Evolutionary conservation across 1,140 invertebrate genomes (phyloP).

Genomic region (Pomphorhynchus laevis): DNA sequence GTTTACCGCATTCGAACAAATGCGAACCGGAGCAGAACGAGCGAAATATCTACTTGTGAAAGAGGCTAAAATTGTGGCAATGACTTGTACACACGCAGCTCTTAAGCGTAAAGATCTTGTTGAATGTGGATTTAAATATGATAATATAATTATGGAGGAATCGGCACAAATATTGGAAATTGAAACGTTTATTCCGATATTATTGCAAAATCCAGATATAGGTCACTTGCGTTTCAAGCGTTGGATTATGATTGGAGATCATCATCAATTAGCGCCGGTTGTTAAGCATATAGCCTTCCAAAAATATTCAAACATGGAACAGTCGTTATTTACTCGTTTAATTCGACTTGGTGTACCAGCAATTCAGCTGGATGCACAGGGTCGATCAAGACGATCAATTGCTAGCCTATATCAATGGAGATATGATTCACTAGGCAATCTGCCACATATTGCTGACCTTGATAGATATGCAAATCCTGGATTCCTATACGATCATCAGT

Average conservation of each 20-base stretch:
- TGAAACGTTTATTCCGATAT: constrained; percentile 85
- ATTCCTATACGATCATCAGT: constrained; percentile 59
- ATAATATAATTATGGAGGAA: constrained; percentile 98
- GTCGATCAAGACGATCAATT: constrained; percentile 55
- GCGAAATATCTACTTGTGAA: constrained; percentile 82
- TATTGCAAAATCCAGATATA: constrained; percentile 31
- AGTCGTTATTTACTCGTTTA: constrained; percentile 74
- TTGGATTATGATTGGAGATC: constrained; percentile 99
- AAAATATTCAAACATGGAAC: constrained; percentile 98
- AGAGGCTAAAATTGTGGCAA: constrained; percentile 96
- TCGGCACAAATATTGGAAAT: constrained; percentile 93
- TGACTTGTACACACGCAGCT: constrained; percentile 98
- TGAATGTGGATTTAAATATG: constrained; percentile 46
- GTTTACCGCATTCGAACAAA: constrained; percentile 66
- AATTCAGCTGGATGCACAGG: constrained; percentile 79
- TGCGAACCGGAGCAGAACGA: constrained; percentile 61
- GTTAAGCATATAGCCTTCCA: constrained; percentile 99
- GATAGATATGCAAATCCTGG: constrained; percentile 75
- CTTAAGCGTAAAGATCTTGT: constrained; percentile 76
- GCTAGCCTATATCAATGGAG: constrained; percentile 84
- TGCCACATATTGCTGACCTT: constrained; percentile 41
- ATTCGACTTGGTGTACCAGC: constrained; percentile 76
- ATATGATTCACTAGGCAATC: constrained; percentile 65
- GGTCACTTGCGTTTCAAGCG: constrained; percentile 51
- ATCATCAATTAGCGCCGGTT: constrained; percentile 87